A percentile compares a stretch with the other conserved stretches of the same genome.
phyloP scores from a whole-genome alignment of 2,113 vertebrate genomes.

The Rynchops niger region DNA sequence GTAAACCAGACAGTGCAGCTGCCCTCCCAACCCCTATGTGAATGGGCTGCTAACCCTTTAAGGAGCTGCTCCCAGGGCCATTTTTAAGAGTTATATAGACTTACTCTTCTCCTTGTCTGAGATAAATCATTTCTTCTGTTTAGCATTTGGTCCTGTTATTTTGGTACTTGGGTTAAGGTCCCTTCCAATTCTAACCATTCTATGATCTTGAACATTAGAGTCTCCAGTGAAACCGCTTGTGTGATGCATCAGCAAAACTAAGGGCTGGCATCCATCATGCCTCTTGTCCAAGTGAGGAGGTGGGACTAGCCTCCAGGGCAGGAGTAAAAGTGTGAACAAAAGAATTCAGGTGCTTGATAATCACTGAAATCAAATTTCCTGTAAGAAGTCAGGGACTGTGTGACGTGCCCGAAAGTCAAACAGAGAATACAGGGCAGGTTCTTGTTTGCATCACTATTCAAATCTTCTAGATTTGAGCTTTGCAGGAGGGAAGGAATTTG shows the following conservation, averaged over 20 bases:
- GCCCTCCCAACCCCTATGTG: not conserved
- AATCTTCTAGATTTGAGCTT: not conserved
- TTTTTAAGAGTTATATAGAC: not conserved
- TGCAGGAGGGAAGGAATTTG: constrained; percentile 13
- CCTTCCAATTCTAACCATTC: not conserved
- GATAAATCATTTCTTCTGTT: not conserved
- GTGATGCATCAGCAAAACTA: not conserved
- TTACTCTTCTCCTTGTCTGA: not conserved
- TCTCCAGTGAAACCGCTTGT: not conserved
- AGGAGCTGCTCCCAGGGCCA: not conserved
- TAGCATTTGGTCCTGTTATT: not conserved
- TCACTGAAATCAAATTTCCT: not conserved
- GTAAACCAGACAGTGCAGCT: not conserved
- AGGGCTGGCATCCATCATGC: not conserved
- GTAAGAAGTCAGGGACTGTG: not conserved
- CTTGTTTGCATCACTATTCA: not conserved
- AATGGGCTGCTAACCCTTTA: not conserved
- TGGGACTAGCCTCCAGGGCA: not conserved
- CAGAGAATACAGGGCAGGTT: not conserved
- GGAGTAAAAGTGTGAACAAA: not conserved
- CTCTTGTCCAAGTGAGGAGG: not conserved
- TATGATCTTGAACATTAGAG: not conserved
- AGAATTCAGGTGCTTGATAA: not conserved
- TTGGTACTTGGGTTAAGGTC: not conserved
- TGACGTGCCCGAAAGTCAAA: not conserved